Conservation (phyloP, 2,888 invertebrate genomes). For the Nipponacmea schrenckii region DNA sequence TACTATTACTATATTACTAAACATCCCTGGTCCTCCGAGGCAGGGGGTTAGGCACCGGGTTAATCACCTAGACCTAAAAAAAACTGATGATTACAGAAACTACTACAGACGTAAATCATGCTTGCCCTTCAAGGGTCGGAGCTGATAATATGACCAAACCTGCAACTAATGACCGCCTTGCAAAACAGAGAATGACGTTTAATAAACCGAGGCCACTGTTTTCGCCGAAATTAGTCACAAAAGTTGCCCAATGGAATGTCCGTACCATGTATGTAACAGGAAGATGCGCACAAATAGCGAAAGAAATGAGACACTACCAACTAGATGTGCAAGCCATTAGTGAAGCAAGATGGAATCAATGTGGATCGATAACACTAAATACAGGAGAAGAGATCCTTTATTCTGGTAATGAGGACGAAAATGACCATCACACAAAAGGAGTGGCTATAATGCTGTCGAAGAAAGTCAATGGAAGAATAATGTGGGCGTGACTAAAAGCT, state of each 20-base stretch:
- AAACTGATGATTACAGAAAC: neutral
- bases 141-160: neutral
- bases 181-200: neutral
- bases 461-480: constrained; percentile 19
- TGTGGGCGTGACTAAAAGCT: constrained; percentile 12
- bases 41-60: neutral
- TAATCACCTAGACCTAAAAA: neutral
- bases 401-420: constrained; percentile 7
- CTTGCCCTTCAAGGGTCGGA: neutral
- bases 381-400: constrained; percentile 1
- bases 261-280: constrained; percentile 12
- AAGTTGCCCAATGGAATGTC: constrained; percentile 12
- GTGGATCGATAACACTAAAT: neutral
- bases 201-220: neutral
- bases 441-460: constrained; percentile 15
- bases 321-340: neutral
- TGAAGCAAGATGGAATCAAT: neutral
- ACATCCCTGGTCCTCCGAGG: no score
- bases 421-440: constrained; percentile 12
- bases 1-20: no score
- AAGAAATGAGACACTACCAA: neutral
- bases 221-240: neutral
- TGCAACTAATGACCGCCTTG: neutral
- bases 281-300: neutral
- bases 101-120: neutral